Evolutionary conservation across 2,113 vertebrate genomes (phyloP).

Genomic region (Eretmochelys imbricata): DNA sequence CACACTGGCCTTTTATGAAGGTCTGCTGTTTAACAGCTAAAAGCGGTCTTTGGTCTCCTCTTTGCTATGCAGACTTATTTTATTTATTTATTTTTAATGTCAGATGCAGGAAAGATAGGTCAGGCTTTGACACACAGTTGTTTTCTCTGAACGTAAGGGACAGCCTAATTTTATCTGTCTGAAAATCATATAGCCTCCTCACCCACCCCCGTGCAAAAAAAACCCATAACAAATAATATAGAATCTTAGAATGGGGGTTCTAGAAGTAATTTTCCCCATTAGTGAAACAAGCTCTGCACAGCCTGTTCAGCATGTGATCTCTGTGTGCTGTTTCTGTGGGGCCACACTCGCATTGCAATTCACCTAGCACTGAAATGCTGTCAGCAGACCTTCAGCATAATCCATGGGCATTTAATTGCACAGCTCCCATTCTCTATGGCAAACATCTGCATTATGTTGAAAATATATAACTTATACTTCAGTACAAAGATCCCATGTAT

Average conservation of each 20-base stretch:
- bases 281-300: neutral
- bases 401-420: neutral
- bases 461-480: neutral
- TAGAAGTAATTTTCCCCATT: neutral
- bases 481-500: neutral
- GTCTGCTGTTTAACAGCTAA: constrained; percentile 47
- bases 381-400: neutral
- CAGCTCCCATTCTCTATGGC: neutral
- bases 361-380: neutral
- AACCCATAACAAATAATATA: neutral
- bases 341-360: neutral
- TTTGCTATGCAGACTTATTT: neutral
- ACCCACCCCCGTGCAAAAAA: accelerated
- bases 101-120: neutral
- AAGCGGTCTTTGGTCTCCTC: constrained; percentile 30
- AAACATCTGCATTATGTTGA: neutral
- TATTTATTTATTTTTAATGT: constrained; percentile 15
- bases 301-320: neutral
- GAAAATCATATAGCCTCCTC: neutral
- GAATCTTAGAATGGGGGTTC: neutral
- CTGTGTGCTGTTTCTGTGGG: neutral
- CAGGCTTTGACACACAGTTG: constrained; percentile 31
- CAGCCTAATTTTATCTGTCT: neutral
- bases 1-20: constrained; percentile 48
- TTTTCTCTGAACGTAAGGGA: constrained; percentile 2